Conservation (phyloP, 2,888 invertebrate genomes). For the Athrips mouffetella region DNA sequence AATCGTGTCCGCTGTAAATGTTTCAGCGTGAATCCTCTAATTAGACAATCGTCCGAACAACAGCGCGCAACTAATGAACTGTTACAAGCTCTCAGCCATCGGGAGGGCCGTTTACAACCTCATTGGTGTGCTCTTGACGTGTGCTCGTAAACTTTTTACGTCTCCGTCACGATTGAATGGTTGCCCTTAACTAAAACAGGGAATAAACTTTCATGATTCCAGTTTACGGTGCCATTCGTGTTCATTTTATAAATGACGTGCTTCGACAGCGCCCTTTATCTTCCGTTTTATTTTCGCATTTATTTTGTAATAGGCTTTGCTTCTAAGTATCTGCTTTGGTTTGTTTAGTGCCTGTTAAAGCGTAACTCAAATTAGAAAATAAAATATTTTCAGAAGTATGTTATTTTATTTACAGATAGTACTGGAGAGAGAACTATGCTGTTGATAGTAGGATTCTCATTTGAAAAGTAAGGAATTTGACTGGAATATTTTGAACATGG, state of each 20-base stretch:
- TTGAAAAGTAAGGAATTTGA: too few species aligned
- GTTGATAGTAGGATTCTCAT: too few species aligned
- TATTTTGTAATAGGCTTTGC: conserved; percentile 2
- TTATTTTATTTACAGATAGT: too few species aligned
- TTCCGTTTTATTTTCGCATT: conserved; percentile 21
- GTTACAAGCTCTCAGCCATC: conserved; percentile 65
- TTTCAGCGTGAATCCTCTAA: conserved; percentile 7
- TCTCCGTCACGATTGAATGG: conserved; percentile 73
- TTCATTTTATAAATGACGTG: conserved; percentile 74
- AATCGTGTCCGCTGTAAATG: too few species aligned
- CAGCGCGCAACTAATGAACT: conserved; percentile 68
- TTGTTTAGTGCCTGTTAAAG: background rate
- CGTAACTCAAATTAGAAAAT: too few species aligned
- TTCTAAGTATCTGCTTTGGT: conserved; percentile 3
- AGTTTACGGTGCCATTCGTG: conserved; percentile 69
- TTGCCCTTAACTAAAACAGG: conserved; percentile 74
- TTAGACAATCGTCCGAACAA: conserved; percentile 38
- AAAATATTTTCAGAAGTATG: too few species aligned
- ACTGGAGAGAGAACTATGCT: too few species aligned
- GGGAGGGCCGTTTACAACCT: conserved; percentile 67
- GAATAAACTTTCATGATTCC: conserved; percentile 74
- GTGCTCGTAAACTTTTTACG: conserved; percentile 75
- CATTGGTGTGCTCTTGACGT: conserved; percentile 76
- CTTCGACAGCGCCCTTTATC: conserved; percentile 33
- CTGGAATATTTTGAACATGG: too few species aligned